A percentile compares a stretch with the other conserved stretches of the same genome.
These are phyloP conservation scores for Tragelaphus eurycerus DNA, from an alignment of 2,797 vertebrate genomes.

Conservation along the genomic window DNA sequence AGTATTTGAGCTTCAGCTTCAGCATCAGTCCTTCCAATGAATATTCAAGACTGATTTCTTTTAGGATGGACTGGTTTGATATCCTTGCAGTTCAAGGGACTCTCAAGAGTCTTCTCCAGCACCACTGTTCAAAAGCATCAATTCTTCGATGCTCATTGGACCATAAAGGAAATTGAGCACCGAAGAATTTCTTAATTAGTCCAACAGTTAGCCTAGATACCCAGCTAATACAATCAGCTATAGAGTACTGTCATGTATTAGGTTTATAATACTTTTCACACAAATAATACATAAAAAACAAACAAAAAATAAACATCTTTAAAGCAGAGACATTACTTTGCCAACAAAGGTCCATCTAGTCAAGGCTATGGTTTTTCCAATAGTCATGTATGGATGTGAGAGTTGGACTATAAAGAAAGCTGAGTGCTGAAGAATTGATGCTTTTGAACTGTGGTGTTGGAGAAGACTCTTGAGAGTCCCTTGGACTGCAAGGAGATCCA, in stretches of 20 bases:
- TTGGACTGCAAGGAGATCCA: background rate
- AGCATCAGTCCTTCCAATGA: background rate
- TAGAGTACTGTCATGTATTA: background rate
- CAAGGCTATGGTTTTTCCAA: background rate
- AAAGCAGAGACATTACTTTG: background rate
- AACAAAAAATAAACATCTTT: background rate
- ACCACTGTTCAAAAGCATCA: background rate
- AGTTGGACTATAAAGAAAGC: background rate
- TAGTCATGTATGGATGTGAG: background rate
- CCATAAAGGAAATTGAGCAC: background rate
- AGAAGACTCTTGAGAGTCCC: background rate
- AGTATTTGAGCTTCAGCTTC: background rate
- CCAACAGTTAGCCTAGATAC: background rate
- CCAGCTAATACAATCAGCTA: background rate
- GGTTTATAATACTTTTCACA: background rate
- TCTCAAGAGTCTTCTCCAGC: background rate
- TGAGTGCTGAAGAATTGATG: background rate
- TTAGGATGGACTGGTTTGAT: background rate
- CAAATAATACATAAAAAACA: background rate
- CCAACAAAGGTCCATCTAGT: background rate
- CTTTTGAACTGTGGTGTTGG: background rate
- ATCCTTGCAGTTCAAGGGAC: background rate
- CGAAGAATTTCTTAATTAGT: background rate
- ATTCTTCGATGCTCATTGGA: background rate
- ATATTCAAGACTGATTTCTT: background rate